Base-by-base conservation (phyloP, 2,113 vertebrate genomes). In the Campylomormyrus numenius region DNA sequence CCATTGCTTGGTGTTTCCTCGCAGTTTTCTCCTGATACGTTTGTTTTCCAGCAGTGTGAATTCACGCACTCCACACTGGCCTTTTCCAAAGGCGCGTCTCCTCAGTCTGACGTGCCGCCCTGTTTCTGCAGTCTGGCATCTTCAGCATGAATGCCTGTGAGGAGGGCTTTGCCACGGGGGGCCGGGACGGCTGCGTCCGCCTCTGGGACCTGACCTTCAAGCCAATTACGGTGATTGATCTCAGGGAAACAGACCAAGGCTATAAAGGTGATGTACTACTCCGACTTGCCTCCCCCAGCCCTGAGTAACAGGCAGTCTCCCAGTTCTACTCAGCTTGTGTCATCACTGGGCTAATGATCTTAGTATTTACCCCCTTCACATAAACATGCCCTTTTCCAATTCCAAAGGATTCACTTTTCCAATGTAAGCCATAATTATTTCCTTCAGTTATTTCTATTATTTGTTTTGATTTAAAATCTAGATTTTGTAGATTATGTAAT, bases 141-240 rank as follows among this genome's bases (percentile, higher is more conserved):
- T 99, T 99, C 96, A 99, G 98, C 95, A 99, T 99, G 98, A 98
- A 99, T 94, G 97, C 97, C 31, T 99, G 98, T 89, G 98, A 99
- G 94, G 98, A 99, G 93, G 98, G 98, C 80, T 99, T 99, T 93
- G 98, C 98, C 93, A 99, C 98, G 52, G 98, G 98, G 91, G 98
- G 98, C 90, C 96, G 98, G 92, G 98, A 99, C 90, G 98, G 98
- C 92, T 99, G 98, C 80, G 96, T 99, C 94, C 97, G 98, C 87
- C 95, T 99, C 94, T 99, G 98, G 98, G 98, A 99, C 96, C 96
- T 98, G 96, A 98, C 96, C 96, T 99, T 99, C 96, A 99, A 99
- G 96, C 97, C 98, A 95, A 99, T 99, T 96, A 99, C 98, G 95
- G 97, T 99, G 96, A 99, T 99, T 95, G 98, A 99, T 96, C 98